Base-by-base conservation (phyloP, 2,113 vertebrate genomes). In the Nanorana parkeri region DNA sequence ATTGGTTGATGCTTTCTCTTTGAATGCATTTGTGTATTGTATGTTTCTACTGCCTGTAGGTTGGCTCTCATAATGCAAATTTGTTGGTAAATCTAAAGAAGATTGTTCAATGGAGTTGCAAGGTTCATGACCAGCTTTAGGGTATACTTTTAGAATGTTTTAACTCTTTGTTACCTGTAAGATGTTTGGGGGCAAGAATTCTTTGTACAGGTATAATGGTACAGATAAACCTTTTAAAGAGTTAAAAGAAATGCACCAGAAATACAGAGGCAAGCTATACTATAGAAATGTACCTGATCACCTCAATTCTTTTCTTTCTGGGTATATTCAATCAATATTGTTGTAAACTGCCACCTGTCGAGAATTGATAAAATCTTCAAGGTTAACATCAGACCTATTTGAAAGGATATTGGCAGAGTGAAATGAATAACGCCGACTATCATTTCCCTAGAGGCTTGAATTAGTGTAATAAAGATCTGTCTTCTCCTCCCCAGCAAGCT, bases 321-420 rank as follows among this genome's bases (percentile, higher is more conserved):
- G 68, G 56, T 15, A 3, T 11, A 73, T 79, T 68, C n/a, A 73
- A 81, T 81, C 60, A 73, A 65, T 73, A 81, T 54, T 73, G 68
- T 55, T 64, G 47, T 47, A 81, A 73, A 81, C 24, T 73, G 68
- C 64, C 79, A 68, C 78, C 71, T 23, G 56, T 73, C 60, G 26
- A 73, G 24, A 65, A 81, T 73, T 81, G 80, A 81, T 81, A 75
- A 66, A 74, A 73, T 81, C 51, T 56, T 75, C 80, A 81, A 66
- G 80, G 80, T 81, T 81, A 67, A 63, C 63, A 47, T 28, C 69
- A 66, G 24, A 41, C 68, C 58, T 54, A 55, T 81, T 32, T 79
- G 77, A 60, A 68, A 60, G 52, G 19, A 51, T 67, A 81, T 81
- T 75, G 69, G 75, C 80, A 56, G 17, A 56, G 26, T 66, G 60